Evolutionary conservation across 2,113 vertebrate species (phyloP).

Genomic region (Numida meleagris): DNA sequence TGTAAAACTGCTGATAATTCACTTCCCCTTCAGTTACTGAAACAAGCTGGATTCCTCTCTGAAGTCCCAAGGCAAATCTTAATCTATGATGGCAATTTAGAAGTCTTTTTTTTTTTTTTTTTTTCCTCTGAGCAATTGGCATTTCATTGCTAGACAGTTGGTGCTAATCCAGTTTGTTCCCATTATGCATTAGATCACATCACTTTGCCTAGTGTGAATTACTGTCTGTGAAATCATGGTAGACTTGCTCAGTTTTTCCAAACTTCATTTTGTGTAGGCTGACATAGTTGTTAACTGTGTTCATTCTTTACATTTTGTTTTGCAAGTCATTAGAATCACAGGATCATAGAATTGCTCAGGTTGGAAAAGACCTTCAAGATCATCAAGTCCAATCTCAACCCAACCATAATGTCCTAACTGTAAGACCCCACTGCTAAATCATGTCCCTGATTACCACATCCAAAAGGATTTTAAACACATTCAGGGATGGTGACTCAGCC

Average conservation of each 20-base stretch:
- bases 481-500: too few species aligned
- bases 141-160: background rate
- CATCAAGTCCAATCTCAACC: too few species aligned
- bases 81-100: background rate
- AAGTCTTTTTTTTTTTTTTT: background rate
- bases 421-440: too few species aligned
- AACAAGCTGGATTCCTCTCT: background rate
- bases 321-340: background rate
- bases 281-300: background rate
- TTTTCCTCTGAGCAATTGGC: background rate
- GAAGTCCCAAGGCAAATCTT: background rate
- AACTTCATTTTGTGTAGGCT: constrained; percentile 2
- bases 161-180: constrained; percentile 32
- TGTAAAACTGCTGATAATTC: background rate
- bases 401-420: too few species aligned
- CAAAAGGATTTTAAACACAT: too few species aligned
- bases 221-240: background rate
- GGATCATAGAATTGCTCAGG: too few species aligned
- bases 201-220: background rate
- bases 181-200: background rate
- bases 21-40: background rate
- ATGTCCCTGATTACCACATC: too few species aligned
- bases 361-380: too few species aligned
- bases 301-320: background rate
- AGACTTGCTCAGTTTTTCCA: background rate